Conservation (phyloP, 2,113 vertebrate species). For the Uria aalge region DNA sequence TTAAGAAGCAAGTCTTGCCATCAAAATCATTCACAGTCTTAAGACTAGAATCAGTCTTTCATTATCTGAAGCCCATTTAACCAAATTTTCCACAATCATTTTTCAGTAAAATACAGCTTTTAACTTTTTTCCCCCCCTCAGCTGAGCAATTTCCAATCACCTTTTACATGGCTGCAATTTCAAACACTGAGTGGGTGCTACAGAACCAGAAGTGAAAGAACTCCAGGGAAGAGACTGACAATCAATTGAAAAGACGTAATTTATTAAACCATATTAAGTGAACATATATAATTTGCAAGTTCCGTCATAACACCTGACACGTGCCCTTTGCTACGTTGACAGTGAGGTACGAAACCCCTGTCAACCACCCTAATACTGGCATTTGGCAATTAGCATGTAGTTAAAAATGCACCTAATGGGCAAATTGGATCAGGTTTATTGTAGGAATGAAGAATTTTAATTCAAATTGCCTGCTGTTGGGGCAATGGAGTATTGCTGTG, state of each 20-base stretch:
- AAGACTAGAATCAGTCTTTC: not conserved
- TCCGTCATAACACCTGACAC: not conserved
- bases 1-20: not conserved
- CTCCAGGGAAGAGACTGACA: not conserved
- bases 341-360: rapidly evolving
- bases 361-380: not conserved
- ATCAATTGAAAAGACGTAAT: not conserved
- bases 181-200: not conserved
- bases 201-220: not conserved
- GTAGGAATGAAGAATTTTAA: not conserved
- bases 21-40: not conserved
- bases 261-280: not conserved
- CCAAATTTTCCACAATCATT: not conserved
- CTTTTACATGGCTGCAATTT: not conserved
- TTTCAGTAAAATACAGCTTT: not conserved
- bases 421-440: not conserved
- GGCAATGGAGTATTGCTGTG: not conserved
- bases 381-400: not conserved
- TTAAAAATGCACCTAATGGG: not conserved
- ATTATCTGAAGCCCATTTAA: not conserved
- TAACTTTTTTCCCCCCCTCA: not conserved
- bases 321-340: not conserved
- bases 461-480: not conserved
- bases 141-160: not conserved
- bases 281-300: not conserved